Conservation (phyloP, 2,797 vertebrate species). For the Brachyrhaphis roseni region DNA sequence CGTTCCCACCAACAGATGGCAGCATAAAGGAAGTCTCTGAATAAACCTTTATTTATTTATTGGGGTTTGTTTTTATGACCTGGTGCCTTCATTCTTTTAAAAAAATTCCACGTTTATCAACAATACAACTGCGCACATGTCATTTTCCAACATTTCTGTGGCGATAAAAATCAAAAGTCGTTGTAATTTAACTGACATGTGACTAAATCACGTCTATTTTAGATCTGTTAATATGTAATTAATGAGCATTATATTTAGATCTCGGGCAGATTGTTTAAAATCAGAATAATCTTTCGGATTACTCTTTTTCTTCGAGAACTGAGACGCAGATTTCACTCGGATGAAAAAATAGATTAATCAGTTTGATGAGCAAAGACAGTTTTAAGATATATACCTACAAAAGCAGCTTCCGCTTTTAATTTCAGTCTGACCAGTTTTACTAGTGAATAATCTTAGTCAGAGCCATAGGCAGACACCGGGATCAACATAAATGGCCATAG, state of each 20-base stretch:
- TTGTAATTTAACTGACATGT: background rate
- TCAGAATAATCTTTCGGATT: slow-evolving; percentile 28
- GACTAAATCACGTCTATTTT: background rate
- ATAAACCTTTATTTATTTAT: slow-evolving; percentile 34
- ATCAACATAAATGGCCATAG: slow-evolving; percentile 14
- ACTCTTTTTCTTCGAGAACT: slow-evolving; percentile 27
- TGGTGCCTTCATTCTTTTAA: slow-evolving; percentile 52
- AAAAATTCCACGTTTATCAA: background rate
- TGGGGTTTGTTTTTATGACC: slow-evolving; percentile 70
- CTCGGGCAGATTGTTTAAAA: slow-evolving; percentile 20
- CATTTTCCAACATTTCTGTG: background rate
- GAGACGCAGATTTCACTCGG: slow-evolving; percentile 50
- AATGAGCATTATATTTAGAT: slow-evolving; percentile 30
- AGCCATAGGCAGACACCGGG: background rate
- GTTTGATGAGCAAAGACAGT: slow-evolving; percentile 40
- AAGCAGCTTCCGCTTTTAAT: background rate
- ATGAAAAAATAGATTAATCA: slow-evolving; percentile 34
- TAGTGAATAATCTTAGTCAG: background rate
- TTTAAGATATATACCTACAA: slow-evolving; percentile 20
- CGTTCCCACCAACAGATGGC: slow-evolving; percentile 70
- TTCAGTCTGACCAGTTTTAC: slow-evolving; percentile 1
- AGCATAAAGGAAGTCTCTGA: slow-evolving; percentile 57
- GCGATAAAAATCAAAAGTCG: background rate
- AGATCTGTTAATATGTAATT: slow-evolving; percentile 24
- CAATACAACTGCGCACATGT: too few species aligned